Evolutionary conservation across 1,140 invertebrate genomes (phyloP).

Genomic region (Ladona fulva): DNA sequence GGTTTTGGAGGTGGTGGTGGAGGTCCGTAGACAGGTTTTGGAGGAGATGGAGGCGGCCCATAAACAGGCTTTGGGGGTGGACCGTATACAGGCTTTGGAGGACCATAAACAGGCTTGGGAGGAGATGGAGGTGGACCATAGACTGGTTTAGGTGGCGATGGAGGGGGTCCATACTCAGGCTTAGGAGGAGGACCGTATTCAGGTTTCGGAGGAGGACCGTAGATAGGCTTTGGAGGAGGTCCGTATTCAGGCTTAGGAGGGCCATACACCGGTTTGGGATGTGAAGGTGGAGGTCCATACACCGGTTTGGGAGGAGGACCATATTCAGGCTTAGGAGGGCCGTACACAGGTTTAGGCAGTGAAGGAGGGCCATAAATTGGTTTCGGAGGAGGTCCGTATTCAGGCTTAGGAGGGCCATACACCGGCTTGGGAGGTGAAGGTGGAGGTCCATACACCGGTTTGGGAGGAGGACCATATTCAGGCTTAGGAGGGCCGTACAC

Average conservation of each 20-base stretch:
- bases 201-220: constrained; percentile 18
- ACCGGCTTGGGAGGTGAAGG: constrained; percentile 15
- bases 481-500: constrained; percentile 24
- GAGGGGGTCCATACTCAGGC: constrained; percentile 13
- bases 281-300: constrained; percentile 24
- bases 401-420: background rate
- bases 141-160: constrained; percentile 16
- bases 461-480: constrained; percentile 23
- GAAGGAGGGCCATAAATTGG: background rate
- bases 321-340: constrained; percentile 25
- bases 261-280: too few relatives aligned
- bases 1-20: constrained; percentile 31
- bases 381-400: constrained; percentile 21
- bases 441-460: constrained; percentile 24
- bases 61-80: constrained; percentile 18
- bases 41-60: constrained; percentile 25
- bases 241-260: constrained; percentile 17
- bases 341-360: constrained; percentile 20
- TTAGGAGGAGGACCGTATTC: background rate
- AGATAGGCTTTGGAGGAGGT: constrained; percentile 18
- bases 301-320: constrained; percentile 22
- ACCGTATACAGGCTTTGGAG: constrained; percentile 32
- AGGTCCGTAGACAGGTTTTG: constrained; percentile 29
- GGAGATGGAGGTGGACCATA: constrained; percentile 18
- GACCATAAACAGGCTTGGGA: constrained; percentile 30